Evolutionary conservation across 2,797 vertebrate species (phyloP), one percentile per base, ranked within the genome.

Genomic region (Acipenser transmontanus): DNA sequence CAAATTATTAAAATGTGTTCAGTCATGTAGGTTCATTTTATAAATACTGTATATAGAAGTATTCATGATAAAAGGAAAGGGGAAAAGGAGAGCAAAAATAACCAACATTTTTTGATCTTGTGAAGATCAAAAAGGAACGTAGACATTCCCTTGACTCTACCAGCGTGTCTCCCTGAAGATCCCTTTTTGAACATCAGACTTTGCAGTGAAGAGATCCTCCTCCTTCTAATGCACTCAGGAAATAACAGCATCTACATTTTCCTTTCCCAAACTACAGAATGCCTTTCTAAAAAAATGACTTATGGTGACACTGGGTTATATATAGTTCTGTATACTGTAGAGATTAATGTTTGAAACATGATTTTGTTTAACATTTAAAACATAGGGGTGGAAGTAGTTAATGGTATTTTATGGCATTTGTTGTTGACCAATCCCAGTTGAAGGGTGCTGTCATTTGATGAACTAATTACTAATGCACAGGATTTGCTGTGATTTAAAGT

Each of bases 71-170:
- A 59, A 47, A 34, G 34, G 34, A 34, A 54, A 59, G 11, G 20
- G 47, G n/a, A 13, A 52, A 63, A 49, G 34, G 34, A 17, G 56
- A 62, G 52, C 47, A 59, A 47, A 60, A 60, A 56, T 14, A 59
- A 68, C 6, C 13, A 62, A 59, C 48, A 47, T n/a, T 57, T 59
- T 57, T 61, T 50, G 61, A 68, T 60, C 14, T 49, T 50, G 49
- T 48, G 20, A 50, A 66, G 65, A 66, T 66, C 61, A 67, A 62
- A 67, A 8, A 34, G 57, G 57, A 61, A 61, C 4, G 14, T 34
- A 48, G 66, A 12, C 17, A 48, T 62, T 62, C 66, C 66, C 66
- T 51, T 54, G 66, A 49, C 60, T 47, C 20, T 49, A n/a, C n/a
- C 57, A 8, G 59, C 34, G 50, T 10, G 20, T 14, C 49, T 67